Base-by-base conservation (phyloP, 2,888 invertebrate species). In the Anthophora plumipes region DNA sequence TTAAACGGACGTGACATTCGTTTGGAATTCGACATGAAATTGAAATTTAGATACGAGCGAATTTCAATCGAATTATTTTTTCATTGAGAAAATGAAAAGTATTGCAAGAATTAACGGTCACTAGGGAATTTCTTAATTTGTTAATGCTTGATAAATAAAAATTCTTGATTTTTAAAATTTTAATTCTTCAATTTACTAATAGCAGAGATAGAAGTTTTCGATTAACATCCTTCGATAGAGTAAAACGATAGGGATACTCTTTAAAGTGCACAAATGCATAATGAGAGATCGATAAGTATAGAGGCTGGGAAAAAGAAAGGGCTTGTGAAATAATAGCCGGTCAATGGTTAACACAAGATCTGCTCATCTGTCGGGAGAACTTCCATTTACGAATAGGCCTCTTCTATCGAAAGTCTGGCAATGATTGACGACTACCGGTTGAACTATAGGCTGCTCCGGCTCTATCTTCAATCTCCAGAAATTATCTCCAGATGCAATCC, bases 391-490 rank as follows among this genome's bases (percentile, higher is more conserved):
- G 82, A 50, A 79, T 77, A 52, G 76, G 39, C 68, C 61, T 50
- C 59, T 81, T 82, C 82, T 88, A 90, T 90, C 89, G 86, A 90
- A 89, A 89, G 88, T 89, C 88, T 88, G 82, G 78, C 84, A 82
- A 85, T 88, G 89, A 90, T 88, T 88, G 88, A 90, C 88, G 89
- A 88, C 90, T 90, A 90, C 90, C 90, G 90, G 90, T 83, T 82
- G 81, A 77, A 67, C 83, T 74, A 85, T 82, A 78, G 78, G 61
- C 77, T 22, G 77, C 54, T 60, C 78, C 76, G 78, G 50, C 82
- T 76, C 76, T 85, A 80, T 83, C 85, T 77, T 55, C 60, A 59
- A 88, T 88, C 85, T 77, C 57, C 70, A 63, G 78, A 76, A 83
- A 66, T 80, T 86, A 90, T 90, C 89, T 81, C 39, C 75, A 78